Evolutionary conservation across 2,797 vertebrate genomes (phyloP).

Genomic region (Morus bassanus): DNA sequence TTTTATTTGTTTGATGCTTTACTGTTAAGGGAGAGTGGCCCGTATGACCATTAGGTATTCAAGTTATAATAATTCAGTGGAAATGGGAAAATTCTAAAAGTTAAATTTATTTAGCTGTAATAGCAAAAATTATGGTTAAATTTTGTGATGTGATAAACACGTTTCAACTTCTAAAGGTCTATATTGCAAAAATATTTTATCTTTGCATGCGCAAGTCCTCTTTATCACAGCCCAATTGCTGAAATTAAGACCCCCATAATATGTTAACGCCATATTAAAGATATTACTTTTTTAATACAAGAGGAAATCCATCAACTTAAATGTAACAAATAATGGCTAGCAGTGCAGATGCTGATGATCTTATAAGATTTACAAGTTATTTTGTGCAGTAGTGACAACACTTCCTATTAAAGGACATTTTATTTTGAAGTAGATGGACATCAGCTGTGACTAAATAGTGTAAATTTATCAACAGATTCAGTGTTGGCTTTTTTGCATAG

Average conservation of each 20-base stretch:
- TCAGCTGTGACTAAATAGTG: conserved; percentile 33
- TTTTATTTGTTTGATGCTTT: background rate
- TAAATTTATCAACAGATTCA: conserved; percentile 35
- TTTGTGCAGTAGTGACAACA: conserved; percentile 16
- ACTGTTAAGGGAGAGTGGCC: background rate
- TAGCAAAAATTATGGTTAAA: background rate
- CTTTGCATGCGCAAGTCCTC: background rate
- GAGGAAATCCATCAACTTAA: conserved; percentile 8
- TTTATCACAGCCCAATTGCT: background rate
- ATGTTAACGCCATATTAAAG: background rate
- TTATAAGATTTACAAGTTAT: conserved; percentile 19
- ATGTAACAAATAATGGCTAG: conserved; percentile 19
- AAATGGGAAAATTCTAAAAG: background rate
- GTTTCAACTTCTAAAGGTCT: background rate
- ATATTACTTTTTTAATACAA: conserved; percentile 8
- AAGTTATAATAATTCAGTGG: background rate
- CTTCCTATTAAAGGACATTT: background rate
- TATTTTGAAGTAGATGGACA: conserved; percentile 29
- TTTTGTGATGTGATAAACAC: background rate
- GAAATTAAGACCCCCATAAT: background rate
- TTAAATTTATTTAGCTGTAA: background rate
- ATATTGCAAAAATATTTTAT: background rate
- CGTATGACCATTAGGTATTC: background rate
- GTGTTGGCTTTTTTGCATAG: background rate
- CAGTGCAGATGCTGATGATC: conserved; percentile 16